These are phyloP conservation scores for Peromyscus melanophrys DNA, from an alignment of 2,797 vertebrate species.

Conservation along the genomic window DNA sequence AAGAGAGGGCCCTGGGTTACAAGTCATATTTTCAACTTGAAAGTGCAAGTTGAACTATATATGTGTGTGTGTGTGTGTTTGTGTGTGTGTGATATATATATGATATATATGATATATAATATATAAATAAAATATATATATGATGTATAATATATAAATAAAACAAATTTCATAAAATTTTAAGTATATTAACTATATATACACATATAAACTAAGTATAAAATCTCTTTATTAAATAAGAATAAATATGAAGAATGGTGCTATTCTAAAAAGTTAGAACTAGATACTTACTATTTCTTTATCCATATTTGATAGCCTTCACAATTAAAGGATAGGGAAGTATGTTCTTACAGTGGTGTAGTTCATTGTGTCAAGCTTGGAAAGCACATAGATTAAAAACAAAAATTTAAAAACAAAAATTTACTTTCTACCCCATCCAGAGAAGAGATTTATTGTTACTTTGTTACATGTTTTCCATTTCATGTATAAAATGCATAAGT, in stretches of 20 bases:
- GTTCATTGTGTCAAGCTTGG: background rate
- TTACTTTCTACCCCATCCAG: background rate
- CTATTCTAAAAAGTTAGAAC: background rate
- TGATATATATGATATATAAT: background rate
- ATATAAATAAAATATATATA: background rate
- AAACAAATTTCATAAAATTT: conserved; percentile 13
- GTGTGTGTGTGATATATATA: background rate
- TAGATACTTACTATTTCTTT: background rate
- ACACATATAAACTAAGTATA: background rate
- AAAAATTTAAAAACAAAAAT: background rate
- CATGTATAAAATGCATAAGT: background rate
- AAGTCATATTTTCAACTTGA: background rate
- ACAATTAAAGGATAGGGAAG: background rate
- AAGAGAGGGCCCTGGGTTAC: background rate
- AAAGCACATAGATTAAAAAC: background rate
- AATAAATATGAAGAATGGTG: background rate
- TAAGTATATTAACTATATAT: background rate
- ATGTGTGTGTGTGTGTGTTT: background rate
- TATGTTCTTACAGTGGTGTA: background rate
- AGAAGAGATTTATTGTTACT: background rate
- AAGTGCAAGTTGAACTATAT: background rate
- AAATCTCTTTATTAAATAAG: background rate
- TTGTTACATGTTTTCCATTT: conserved; percentile 13
- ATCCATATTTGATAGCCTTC: conserved; percentile 11
- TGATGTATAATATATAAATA: background rate